Evolutionary conservation across 2,113 vertebrate genomes (phyloP).

Genomic region (Gasterosteus aculeatus): DNA sequence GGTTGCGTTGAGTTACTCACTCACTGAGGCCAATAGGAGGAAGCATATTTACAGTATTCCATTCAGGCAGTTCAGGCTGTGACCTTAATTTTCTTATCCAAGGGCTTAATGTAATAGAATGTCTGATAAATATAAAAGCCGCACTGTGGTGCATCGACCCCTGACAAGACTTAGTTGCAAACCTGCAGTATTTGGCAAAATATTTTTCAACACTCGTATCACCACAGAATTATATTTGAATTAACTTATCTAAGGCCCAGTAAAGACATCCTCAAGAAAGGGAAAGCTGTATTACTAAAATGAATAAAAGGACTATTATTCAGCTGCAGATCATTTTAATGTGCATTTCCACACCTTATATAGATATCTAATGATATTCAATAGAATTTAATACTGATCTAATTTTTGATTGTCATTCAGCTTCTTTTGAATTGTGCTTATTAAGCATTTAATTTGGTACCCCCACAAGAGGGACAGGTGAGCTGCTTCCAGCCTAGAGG

Average conservation of each 20-base stretch:
- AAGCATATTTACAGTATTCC: background rate
- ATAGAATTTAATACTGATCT: conserved; percentile 41
- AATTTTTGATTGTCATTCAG: conserved; percentile 19
- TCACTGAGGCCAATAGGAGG: background rate
- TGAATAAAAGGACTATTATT: conserved; percentile 58
- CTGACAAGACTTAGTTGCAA: conserved; percentile 32
- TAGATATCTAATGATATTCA: conserved; percentile 33
- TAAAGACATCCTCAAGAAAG: conserved; percentile 44
- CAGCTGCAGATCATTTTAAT: conserved; percentile 44
- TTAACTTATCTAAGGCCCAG: conserved; percentile 48
- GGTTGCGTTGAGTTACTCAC: conserved; percentile 13
- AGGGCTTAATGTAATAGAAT: conserved; percentile 10
- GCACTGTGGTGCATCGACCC: conserved; percentile 11
- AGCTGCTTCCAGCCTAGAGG: background rate
- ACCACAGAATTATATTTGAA: conserved; percentile 50
- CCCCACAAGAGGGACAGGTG: background rate
- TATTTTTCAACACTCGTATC: conserved; percentile 39
- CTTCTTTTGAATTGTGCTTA: conserved; percentile 12
- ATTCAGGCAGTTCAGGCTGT: conserved; percentile 8
- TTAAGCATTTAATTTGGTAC: conserved; percentile 1
- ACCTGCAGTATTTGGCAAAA: conserved; percentile 33
- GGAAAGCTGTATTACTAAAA: conserved; percentile 34
- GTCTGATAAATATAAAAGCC: conserved; percentile 29
- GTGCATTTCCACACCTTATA: conserved; percentile 34
- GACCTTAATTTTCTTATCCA: conserved; percentile 12